Base-by-base conservation (phyloP, 2,888 invertebrate genomes). In the Athetis lepigone region DNA sequence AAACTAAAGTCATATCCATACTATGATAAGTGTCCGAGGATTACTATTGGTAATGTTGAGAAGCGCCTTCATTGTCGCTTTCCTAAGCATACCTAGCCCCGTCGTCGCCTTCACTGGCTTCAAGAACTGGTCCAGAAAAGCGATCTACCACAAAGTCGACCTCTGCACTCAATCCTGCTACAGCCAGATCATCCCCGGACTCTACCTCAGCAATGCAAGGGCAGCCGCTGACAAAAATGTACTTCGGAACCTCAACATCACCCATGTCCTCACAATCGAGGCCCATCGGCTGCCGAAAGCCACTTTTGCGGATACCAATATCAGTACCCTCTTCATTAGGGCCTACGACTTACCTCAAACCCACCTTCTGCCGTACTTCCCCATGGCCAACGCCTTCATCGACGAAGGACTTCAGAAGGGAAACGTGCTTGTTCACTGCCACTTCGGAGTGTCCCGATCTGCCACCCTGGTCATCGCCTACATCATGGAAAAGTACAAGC, bases 381-480 rank as follows among this genome's bases (percentile, higher is more conserved):
- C 95, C 66, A 92, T 95, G 90, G 90, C 93, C 81, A 94, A 95
- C 81, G 83, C 91, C 9, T 95, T 94, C 73, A 95, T 95, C 60
- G 89, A 92, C n/a, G 91, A 96, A 96, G 93, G 96, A 88, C 59
- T 97, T 95, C 83, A 96, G 94, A 86, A 96, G 23, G 95, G 95
- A 1, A 93, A 97, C 84, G 98, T 99, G 40, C 95, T 99, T 86
- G 97, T 99, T 67, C 99, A 99, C 92, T 99, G 99, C 91, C 99
- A 99, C 86, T 99, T 98, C 52, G 99, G 99, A 54, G 98, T 99
- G 51, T 99, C 98, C 58, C 96, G 99, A 77, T 98, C 98, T 75
- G 98, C 99, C 70, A 99, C 99, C 70, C 97, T 99, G 87, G 98
- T 98, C 85, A 98, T 99, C 86, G 98, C 99, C 50, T 99, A 98